These are phyloP conservation scores for Holacanthus passer DNA, from an alignment of 2,113 vertebrate genomes.

Conservation along the genomic window DNA sequence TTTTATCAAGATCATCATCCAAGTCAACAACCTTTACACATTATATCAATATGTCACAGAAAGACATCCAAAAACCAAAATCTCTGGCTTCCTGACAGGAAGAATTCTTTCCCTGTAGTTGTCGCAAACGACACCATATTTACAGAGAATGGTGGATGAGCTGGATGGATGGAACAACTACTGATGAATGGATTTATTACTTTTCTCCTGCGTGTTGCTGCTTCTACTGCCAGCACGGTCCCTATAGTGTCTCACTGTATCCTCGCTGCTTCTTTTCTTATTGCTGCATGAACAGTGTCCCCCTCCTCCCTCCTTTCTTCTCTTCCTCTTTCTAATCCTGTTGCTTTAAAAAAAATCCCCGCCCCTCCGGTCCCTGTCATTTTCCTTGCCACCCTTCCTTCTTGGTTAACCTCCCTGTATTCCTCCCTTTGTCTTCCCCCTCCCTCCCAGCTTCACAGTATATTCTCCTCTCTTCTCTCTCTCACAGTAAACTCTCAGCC, in stretches of 20 bases:
- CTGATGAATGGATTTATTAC: conserved; percentile 50
- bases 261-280: conserved; percentile 43
- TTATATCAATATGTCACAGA: conserved; percentile 78
- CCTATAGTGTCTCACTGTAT: background rate
- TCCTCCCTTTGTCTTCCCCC: background rate
- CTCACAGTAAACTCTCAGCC: background rate
- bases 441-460: conserved; percentile 31
- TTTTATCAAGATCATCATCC: conserved; percentile 74
- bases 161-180: conserved; percentile 24
- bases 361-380: background rate
- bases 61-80: conserved; percentile 76
- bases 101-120: conserved; percentile 70
- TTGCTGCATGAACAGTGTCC: conserved; percentile 52
- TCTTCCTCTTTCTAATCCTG: conserved; percentile 29
- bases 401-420: background rate
- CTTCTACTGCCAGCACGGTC: conserved; percentile 67
- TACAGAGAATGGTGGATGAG: conserved; percentile 55
- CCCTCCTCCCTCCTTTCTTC: background rate
- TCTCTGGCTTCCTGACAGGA: conserved; percentile 73
- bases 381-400: background rate
- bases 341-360: background rate
- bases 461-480: background rate
- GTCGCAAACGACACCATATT: conserved; percentile 62
- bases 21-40: conserved; percentile 72
- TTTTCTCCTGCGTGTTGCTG: conserved; percentile 59